Evolutionary conservation across 2,113 vertebrate genomes (phyloP), one percentile per base, ranked within the genome.

Genomic region (Phrynosoma blainvillii): DNA sequence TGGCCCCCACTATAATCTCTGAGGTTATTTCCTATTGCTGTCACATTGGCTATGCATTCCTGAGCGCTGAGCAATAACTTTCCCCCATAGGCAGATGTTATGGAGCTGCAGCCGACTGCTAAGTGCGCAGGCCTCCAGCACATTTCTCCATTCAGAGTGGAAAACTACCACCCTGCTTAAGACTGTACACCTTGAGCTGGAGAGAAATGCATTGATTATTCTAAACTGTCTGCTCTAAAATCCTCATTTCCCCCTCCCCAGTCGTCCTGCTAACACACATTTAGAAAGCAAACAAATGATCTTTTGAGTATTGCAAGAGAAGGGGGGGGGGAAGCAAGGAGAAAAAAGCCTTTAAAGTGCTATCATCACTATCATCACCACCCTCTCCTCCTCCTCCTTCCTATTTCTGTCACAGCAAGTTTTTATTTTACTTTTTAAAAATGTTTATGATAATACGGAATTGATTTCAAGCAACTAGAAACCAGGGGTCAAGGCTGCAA

Each of bases 31-130:
- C 92, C 94, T 93, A 91, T 92, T 83, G 92, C 93, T 88, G 88
- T 92, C 82, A 91, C 86, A 77, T 82, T 77, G 92, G 93, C 89
- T 92, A 91, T 86, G 91, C 96, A 96, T 97, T 97, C 96, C 94
- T 96, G 80, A 88, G 87, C 84, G 87, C 82, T 95, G 95, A 96
- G 93, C 91, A 95, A 93, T 91, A 90, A 92, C 91, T 93, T 95
- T 93, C 93, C 94, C 93, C 91, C 90, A 66, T 70, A 87, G 87
- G 95, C 94, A 90, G 87, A 92, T 93, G 91, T 91, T 93, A 92
- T 91, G 18, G 70, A 80, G 78, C 92, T 86, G 90, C 87, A 84
- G 88, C 65, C 79, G 73, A 84, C 84, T 82, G 73, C 74, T 78
- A 78, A 89, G 47, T 83, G 71, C 32, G 40, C 79, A 83, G 66